Evolutionary conservation across 2,113 vertebrate species (phyloP), one percentile per base, ranked within the genome.

Genomic region (Pachyramphus minor): DNA sequence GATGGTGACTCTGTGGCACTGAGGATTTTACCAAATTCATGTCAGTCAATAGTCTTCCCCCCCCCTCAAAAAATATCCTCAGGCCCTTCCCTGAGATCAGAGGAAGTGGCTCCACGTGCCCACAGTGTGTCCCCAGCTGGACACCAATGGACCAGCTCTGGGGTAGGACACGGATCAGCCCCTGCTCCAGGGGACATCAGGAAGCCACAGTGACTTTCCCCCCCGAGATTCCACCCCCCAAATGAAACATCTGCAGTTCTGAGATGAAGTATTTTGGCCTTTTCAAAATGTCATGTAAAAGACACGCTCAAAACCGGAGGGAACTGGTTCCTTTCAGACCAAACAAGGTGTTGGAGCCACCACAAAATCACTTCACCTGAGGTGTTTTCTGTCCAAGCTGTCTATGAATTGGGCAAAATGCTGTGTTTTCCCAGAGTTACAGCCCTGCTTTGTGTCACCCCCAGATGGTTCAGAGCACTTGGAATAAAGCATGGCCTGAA

Each of bases 81-180:
- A 71, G 42, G 20, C 20, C 18, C 8, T 62, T 20, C 41, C 37
- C 5, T 12, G 64, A 20, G 17, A 3, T 6, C 31, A 5, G 30
- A 41, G 52, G 2, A 31, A 50, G 39, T 44, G 84, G 31, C 78
- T 84, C 73, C 56, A 3, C 0, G 15, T 33, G 37, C 22, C 11
- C 53, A 55, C 55, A 6, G 33, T 8, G 33, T 12, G 27, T 35
- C 30, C 45, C 68, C 62, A 24, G 55, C 30, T 7, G 64, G 60
- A 5, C 37, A 31, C 7, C 33, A 9, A 0, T 1, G 53, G 28
- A 1, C 1, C 42, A 15, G 53, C 49, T 25, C 18, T 10, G 25
- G 62, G 53, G 44, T 5, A 14, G 67, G 62, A 39, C 44, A 24
- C 1, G 6, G 12, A 24, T 23, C 39, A 27, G 74, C 49, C 27